Evolutionary conservation across 2,113 vertebrate genomes (phyloP).

Genomic region (Vulpes lagopus): DNA sequence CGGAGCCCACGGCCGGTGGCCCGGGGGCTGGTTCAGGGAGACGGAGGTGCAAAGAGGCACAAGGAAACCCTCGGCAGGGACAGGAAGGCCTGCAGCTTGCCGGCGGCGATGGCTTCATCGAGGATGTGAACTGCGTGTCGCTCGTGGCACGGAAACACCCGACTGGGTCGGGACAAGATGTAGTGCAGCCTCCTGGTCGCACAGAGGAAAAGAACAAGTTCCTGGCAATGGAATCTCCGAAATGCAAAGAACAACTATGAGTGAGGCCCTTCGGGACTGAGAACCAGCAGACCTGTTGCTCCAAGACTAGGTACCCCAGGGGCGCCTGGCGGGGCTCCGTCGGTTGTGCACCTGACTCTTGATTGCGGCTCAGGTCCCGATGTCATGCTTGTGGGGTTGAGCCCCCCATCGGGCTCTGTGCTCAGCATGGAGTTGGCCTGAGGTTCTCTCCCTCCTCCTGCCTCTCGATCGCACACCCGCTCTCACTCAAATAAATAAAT

Average conservation of each 20-base stretch:
- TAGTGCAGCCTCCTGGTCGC: accelerated
- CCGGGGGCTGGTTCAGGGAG: not conserved
- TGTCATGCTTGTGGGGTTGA: not conserved
- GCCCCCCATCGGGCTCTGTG: not conserved
- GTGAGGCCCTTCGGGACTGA: accelerated
- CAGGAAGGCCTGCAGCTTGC: too few relatives aligned
- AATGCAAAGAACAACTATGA: not conserved
- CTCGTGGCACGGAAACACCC: not conserved
- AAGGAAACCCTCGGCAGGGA: not conserved
- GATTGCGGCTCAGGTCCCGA: not conserved
- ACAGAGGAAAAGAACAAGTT: not conserved
- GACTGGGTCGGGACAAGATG: accelerated
- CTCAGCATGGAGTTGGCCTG: not conserved
- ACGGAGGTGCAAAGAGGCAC: accelerated
- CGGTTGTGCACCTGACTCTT: not conserved
- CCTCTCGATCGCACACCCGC: not conserved
- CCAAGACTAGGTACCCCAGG: accelerated
- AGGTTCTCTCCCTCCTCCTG: not conserved
- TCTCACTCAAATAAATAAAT: not conserved
- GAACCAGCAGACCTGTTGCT: not conserved
- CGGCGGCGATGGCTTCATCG: not conserved
- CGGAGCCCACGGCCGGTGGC: accelerated
- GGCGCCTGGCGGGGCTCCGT: not conserved
- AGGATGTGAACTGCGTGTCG: not conserved
- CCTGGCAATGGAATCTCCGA: not conserved